Base-by-base conservation (phyloP, 2,797 vertebrate genomes). In the Meriones psammophilus region DNA sequence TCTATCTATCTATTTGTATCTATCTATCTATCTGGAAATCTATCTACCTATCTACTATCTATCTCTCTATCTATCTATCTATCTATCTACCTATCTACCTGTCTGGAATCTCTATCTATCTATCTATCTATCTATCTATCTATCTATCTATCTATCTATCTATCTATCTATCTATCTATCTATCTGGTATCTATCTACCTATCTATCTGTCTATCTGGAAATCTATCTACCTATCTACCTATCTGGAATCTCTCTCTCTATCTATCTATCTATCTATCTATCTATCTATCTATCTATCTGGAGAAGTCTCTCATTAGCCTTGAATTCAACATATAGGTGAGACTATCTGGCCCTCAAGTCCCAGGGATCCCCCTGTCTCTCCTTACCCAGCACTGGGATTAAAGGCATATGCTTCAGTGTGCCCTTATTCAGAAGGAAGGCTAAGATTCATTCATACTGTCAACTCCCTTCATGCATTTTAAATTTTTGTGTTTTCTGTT, bases 391-490 rank as follows among this genome's bases (percentile, higher is more conserved):
- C 13, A 9, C 33, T 54, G 42, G 46, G 33, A 36, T 54, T n/a
- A 54, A 54, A 36, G 66, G n/a, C 26, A 30, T 69, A 20, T 30
- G n/a, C 24, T 73, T 18, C 5, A 39, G 15, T 73, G 8, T 77
- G 73, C 36, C 74, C 89, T 36, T 54, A 39, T 93, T 89, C 33
- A 94, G 68, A 95, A 77, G 46, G 74, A 24, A 92, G 26, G 13
- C 26, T 93, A 8, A 84, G 33, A 90, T 90, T 93, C 81, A 91
- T 0, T 89, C 71, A 77, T 76, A 95, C 39, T 33, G 89, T 46
- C 84, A 89, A 85, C 83, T 1, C 39, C 14, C 15, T 8, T 62
- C 68, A 5, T 78, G 83, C 91, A 90, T 80, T 94, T 96, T 93
- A 87, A 56, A 56, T 83, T 56, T 36, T 30, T 83, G 12, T 50